Conservation (phyloP, 2,797 vertebrate genomes). For the Crocidura indochinensis region DNA sequence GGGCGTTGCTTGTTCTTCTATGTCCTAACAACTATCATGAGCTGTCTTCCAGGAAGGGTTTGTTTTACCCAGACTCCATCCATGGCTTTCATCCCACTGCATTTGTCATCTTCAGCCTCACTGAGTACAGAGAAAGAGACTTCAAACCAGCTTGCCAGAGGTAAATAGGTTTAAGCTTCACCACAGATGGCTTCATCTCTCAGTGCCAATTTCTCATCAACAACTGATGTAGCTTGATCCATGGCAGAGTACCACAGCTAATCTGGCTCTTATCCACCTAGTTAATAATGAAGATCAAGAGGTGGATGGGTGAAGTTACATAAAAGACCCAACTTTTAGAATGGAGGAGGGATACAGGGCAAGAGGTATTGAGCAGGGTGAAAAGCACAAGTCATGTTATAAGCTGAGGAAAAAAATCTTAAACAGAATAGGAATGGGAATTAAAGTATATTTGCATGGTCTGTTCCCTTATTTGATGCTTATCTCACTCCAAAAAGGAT, state of each 20-base stretch:
- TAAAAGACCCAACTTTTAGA: background rate
- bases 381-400: background rate
- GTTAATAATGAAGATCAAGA: slow-evolving; percentile 25
- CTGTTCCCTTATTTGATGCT: background rate
- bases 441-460: background rate
- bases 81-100: slow-evolving; percentile 66
- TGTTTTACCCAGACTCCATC: slow-evolving; percentile 68
- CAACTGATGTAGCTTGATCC: slow-evolving; percentile 52
- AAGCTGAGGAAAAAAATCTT: background rate
- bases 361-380: background rate
- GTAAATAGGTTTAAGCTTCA: slow-evolving; percentile 76
- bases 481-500: background rate
- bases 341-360: too few species aligned
- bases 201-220: slow-evolving; percentile 78
- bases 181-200: slow-evolving; percentile 55
- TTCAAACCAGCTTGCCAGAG: slow-evolving; percentile 72
- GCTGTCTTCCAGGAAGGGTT: slow-evolving; percentile 61
- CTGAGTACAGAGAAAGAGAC: slow-evolving; percentile 67
- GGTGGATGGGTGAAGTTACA: background rate
- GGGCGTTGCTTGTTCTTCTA: slow-evolving; percentile 48
- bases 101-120: slow-evolving; percentile 77
- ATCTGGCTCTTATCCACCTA: slow-evolving; percentile 68
- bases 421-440: background rate
- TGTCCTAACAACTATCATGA: slow-evolving; percentile 11
- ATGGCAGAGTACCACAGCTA: slow-evolving; percentile 63